phyloP scores from a whole-genome alignment of 2,797 vertebrate genomes.

The Martes flavigula region DNA sequence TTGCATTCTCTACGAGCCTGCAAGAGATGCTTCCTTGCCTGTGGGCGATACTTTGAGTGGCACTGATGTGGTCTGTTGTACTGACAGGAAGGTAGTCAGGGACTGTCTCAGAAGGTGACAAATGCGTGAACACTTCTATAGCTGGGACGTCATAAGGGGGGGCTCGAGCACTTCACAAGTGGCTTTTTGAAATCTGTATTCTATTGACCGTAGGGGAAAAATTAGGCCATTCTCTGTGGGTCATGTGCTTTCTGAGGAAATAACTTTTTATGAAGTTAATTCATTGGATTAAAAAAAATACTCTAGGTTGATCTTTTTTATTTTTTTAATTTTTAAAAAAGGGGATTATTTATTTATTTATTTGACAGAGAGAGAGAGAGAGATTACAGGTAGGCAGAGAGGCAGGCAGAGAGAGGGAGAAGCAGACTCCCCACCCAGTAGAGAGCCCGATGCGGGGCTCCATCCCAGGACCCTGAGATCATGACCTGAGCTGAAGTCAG shows the following conservation, averaged over 20 bases:
- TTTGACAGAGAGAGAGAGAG: no score
- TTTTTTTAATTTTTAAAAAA: no score
- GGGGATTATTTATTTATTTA: no score
- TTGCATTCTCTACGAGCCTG: not conserved
- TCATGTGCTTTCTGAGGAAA: constrained; percentile 33
- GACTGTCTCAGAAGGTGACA: not conserved
- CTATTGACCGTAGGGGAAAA: not conserved
- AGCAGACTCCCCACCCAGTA: no score
- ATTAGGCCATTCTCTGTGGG: not conserved
- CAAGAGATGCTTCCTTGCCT: not conserved
- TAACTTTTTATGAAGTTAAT: constrained; percentile 18
- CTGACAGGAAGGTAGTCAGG: not conserved
- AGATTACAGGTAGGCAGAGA: no score
- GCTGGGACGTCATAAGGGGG: not conserved
- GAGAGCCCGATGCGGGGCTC: no score
- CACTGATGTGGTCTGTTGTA: not conserved
- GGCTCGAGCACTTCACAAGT: not conserved
- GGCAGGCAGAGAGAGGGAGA: no score
- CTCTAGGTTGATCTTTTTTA: constrained; percentile 36
- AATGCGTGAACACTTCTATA: not conserved
- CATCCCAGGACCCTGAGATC: no score
- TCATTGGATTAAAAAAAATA: not conserved
- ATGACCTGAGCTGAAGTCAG: no score
- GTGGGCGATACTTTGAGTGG: not conserved
- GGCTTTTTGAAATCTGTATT: not conserved